Evolutionary conservation across 2,113 vertebrate species (phyloP), one percentile per base, ranked within the genome.

Genomic region (Potamarius usumacintae): DNA sequence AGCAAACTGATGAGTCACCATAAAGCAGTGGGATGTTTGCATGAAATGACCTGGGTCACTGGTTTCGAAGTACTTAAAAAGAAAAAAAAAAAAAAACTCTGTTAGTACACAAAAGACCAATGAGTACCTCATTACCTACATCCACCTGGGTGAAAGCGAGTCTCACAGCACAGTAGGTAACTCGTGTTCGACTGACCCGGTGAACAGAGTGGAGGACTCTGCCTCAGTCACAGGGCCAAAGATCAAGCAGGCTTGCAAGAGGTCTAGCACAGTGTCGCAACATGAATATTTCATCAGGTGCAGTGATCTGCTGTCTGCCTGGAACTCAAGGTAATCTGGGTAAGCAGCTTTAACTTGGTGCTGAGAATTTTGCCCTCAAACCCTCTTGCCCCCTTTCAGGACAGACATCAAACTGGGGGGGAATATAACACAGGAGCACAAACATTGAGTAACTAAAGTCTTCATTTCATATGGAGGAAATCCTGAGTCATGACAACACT

Each of bases 301-400:
- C 92, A 85, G 91, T 91, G 92, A 93, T 93, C 92, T 91, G 85
- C 42, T 87, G 93, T 92, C 93, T 93, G 91, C 87, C 89, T 92
- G 89, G 85, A 93, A 92, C 92, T 92, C 89, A 86, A 91, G 92
- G 93, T 94, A 94, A 95, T 94, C 93, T 92, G 91, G 85, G 90
- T 95, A 95, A 95, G 94, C 91, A 94, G 94, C 94, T 94, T 95
- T 93, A 91, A 92, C 93, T 92, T 92, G 91, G 93, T 94, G 94
- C 82, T 88, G 89, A 90, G 92, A n/a, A 80, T 20, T 9, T 34
- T 10, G 27, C 53, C 27, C 55, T 58, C 92, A 93, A 93, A 92
- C 93, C 93, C 92, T 92, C 89, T 85, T 87, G 87, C 17, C 34
- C 17, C 48, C 52, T 22, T 77, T 77, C 74, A 77, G 48, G 25